Evolutionary conservation across 2,888 invertebrate genomes (phyloP), one percentile per base, ranked within the genome.

Genomic region (Corythucha ciliata): DNA sequence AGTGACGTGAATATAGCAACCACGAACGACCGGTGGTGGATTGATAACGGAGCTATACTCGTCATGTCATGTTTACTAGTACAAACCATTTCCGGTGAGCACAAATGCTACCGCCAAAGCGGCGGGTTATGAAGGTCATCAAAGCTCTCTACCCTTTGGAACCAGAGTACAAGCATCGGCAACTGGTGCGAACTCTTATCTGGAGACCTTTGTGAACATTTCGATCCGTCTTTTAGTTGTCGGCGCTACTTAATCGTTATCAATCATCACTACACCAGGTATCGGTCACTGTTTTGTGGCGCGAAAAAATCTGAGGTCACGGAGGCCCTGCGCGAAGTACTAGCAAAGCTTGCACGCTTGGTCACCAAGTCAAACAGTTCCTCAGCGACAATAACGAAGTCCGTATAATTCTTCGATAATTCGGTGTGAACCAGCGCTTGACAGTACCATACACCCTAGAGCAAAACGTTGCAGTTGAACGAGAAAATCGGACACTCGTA

Each of bases 181-280:
- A 20, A 56, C 59, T 10, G 60, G 61, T 40, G 60, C n/a, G n/a
- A 62, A 47, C 37, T 61, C 25, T 54, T 63, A 24, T 61, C 60
- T 41, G 56, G 55, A 14, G 59, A 63, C 33, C 46, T 61, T 18
- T 60, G 61, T 34, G 62, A 60, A 1, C 58, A 58, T 5, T 58
- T 60, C 44, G 53, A 57, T 44, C 32, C 22, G 7, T 50, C 50
- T 21, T 50, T 50, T 20, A 34, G 24, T n/a, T n/a, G 50, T 42
- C 44, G 34, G 10, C 21, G 34, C 4, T 44, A 50, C 26, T 22
- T 50, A 4, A 50, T 50, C 16, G 44, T 50, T 14, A 44, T 50
- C 32, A 50, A 50, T 20, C 44, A 44, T 14, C 20, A 34, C 24
- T n/a, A n/a, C n/a, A n/a, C n/a, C n/a, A n/a, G n/a, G n/a, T n/a